phyloP scores from a whole-genome alignment of 2,888 invertebrate species.

The Azorinus chamasolen region DNA sequence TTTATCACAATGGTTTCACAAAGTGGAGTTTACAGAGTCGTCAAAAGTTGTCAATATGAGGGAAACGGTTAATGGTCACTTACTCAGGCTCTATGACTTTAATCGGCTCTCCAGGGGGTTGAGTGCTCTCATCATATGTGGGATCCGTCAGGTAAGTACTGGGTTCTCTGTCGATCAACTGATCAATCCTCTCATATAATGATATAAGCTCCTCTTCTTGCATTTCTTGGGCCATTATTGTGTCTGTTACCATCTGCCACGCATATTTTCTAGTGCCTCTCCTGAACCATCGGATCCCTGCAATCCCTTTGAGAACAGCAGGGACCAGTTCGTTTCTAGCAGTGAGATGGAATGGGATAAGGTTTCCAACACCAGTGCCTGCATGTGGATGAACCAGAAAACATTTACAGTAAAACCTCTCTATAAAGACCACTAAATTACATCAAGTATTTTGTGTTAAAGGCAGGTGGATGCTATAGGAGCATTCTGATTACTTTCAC shows the following conservation, averaged over 20 bases:
- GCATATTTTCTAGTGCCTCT: slow-evolving; percentile 3
- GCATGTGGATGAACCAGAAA: too few relatives aligned
- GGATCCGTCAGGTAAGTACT: slow-evolving; percentile 41
- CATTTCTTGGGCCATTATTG: slow-evolving; percentile 11
- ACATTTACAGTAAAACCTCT: too few relatives aligned
- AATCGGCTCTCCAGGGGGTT: slow-evolving; percentile 38
- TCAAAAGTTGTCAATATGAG: too few relatives aligned
- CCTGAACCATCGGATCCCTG: slow-evolving; percentile 38
- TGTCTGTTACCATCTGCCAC: slow-evolving; percentile 27
- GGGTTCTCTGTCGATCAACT: slow-evolving; percentile 10
- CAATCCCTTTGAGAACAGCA: slow-evolving; percentile 40
- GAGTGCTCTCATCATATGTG: slow-evolving; percentile 36
- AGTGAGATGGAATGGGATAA: slow-evolving; percentile 41
- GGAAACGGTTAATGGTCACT: too few relatives aligned
- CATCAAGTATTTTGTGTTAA: too few relatives aligned
- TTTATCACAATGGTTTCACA: too few relatives aligned
- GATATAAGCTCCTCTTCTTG: not conserved
- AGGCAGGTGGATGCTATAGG: too few relatives aligned
- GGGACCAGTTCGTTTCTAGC: slow-evolving; percentile 33
- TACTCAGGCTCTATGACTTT: slow-evolving; percentile 25
- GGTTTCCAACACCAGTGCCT: slow-evolving; percentile 35
- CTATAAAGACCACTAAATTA: too few relatives aligned
- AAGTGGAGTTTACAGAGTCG: too few relatives aligned
- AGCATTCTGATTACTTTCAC: too few relatives aligned
- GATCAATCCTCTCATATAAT: not conserved